Evolutionary conservation across 2,113 vertebrate species (phyloP).

Genomic region (Laticauda colubrina): DNA sequence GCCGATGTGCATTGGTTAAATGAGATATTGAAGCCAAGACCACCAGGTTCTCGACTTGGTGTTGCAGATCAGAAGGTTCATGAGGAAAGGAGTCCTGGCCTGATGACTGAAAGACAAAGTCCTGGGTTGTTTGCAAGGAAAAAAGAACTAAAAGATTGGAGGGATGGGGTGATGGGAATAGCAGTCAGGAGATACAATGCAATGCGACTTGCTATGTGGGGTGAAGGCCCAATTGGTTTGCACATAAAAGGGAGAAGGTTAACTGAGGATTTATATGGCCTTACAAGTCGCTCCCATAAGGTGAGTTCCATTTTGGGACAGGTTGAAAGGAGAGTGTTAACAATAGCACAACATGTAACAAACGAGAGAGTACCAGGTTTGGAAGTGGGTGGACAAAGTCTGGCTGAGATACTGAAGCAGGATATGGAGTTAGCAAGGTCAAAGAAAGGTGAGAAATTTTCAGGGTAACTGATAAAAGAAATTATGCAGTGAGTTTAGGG

Average conservation of each 20-base stretch:
- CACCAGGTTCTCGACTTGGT: neutral
- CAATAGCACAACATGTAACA: neutral
- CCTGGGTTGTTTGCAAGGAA: conserved; percentile 12
- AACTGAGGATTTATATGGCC: neutral
- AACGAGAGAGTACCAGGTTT: neutral
- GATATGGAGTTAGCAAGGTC: neutral
- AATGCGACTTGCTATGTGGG: conserved; percentile 16
- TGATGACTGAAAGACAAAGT: neutral
- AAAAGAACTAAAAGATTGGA: conserved; percentile 20
- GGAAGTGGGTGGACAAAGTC: neutral
- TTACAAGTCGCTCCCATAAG: neutral
- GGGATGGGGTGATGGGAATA: conserved; percentile 22
- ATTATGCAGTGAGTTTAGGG: neutral
- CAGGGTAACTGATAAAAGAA: neutral
- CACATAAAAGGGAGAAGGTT: neutral
- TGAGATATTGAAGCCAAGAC: neutral
- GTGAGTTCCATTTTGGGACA: neutral
- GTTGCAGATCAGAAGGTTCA: neutral
- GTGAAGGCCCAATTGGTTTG: conserved; percentile 1
- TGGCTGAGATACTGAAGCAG: neutral
- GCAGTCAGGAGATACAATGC: conserved; percentile 25
- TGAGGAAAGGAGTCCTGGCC: neutral
- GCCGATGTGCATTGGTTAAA: neutral
- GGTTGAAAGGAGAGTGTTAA: neutral
- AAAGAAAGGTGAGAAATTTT: neutral